phyloP scores from a whole-genome alignment of 2,888 invertebrate genomes.

The Synergus umbraculus region DNA sequence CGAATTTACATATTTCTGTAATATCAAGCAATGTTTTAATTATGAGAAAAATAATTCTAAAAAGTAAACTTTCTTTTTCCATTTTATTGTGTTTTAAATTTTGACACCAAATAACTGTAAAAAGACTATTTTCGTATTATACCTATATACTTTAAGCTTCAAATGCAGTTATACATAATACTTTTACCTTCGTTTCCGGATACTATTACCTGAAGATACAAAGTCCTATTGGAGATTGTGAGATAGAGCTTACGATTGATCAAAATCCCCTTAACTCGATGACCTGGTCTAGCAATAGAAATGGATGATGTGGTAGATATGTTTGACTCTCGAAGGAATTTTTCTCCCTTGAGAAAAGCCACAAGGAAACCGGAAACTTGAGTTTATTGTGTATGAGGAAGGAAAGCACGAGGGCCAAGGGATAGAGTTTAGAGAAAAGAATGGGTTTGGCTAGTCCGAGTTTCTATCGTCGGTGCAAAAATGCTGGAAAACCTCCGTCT shows the following conservation, averaged over 20 bases:
- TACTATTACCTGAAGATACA: conserved; percentile 16
- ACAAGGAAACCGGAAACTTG: conserved; percentile 39
- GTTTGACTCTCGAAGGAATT: neutral
- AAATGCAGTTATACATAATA: conserved; percentile 6
- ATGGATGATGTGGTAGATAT: conserved; percentile 28
- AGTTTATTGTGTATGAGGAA: conserved; percentile 33
- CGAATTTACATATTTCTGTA: neutral
- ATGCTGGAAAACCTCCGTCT: neutral
- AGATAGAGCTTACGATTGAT: conserved; percentile 29
- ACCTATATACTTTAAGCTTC: neutral
- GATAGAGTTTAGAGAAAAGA: neutral
- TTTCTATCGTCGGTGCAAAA: conserved; percentile 10
- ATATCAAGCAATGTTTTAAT: neutral
- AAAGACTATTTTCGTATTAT: neutral
- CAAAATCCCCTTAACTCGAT: conserved; percentile 37
- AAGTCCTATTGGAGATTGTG: conserved; percentile 27
- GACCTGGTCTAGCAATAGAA: conserved; percentile 34
- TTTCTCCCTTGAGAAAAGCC: conserved; percentile 22
- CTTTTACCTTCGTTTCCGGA: neutral
- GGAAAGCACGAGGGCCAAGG: neutral
- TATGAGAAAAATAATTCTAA: neutral
- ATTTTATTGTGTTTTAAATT: neutral
- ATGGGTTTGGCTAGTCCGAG: neutral
- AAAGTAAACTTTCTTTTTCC: neutral
- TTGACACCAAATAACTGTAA: neutral